Evolutionary conservation across 2,797 vertebrate genomes (phyloP).

Genomic region (Silurus aristotelis): DNA sequence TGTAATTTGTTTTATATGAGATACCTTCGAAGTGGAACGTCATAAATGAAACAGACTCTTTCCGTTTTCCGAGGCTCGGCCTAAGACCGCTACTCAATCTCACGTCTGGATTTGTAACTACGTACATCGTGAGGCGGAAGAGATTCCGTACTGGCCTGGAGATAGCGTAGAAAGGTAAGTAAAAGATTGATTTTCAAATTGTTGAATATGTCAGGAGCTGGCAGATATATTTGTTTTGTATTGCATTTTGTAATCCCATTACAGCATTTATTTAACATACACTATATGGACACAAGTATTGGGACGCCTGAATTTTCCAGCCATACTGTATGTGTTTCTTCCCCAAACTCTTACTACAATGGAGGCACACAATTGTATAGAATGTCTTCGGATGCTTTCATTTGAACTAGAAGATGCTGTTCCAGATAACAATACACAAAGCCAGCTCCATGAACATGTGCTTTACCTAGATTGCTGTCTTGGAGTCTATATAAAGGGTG

Average conservation of each 20-base stretch:
- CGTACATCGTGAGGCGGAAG: background rate
- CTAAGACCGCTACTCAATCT: background rate
- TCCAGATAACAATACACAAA: too few relatives aligned
- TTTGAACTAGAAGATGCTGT: too few relatives aligned
- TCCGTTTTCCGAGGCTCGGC: background rate
- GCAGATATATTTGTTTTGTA: background rate
- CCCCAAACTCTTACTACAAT: too few relatives aligned
- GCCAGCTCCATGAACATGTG: too few relatives aligned
- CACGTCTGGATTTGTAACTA: background rate
- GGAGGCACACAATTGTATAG: too few relatives aligned
- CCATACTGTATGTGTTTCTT: too few relatives aligned
- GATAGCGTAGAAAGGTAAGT: background rate
- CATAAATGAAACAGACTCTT: background rate
- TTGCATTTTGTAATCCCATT: background rate
- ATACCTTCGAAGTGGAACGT: background rate
- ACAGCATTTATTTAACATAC: background rate
- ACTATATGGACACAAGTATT: too few relatives aligned
- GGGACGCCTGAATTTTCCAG: too few relatives aligned
- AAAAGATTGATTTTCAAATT: background rate
- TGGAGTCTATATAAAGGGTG: too few relatives aligned
- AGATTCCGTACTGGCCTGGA: too few relatives aligned
- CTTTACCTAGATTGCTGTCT: too few relatives aligned
- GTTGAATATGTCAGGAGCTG: background rate
- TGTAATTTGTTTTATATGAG: conserved; percentile 8
- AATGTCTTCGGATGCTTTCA: too few relatives aligned